Conservation (phyloP, 1,140 invertebrate genomes). For the Acromyrmex charruanus region DNA sequence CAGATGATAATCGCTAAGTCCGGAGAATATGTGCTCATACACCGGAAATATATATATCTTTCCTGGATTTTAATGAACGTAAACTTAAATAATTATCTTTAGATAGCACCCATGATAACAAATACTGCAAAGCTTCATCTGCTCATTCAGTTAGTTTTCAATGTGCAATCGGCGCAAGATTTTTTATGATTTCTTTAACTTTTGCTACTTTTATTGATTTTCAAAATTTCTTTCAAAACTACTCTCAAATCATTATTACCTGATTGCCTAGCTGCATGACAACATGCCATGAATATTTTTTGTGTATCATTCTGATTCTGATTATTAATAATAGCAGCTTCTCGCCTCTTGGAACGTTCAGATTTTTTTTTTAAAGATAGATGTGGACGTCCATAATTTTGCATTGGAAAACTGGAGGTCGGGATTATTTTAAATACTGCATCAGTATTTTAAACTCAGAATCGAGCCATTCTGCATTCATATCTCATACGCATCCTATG, state of each 20-base stretch:
- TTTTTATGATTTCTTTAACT: conserved; percentile 24
- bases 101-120: too few species aligned
- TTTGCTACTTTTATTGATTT: conserved; percentile 18
- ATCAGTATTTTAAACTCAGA: conserved; percentile 14
- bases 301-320: neutral
- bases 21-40: conserved; percentile 12
- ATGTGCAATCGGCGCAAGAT: too few species aligned
- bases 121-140: too few species aligned
- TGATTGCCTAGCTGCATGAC: neutral
- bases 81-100: conserved; percentile 30
- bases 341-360: too few species aligned
- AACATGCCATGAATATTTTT: conserved; percentile 9
- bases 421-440: neutral
- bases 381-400: too few species aligned
- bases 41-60: conserved; percentile 41
- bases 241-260: neutral
- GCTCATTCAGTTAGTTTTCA: too few species aligned
- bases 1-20: too few species aligned
- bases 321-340: too few species aligned
- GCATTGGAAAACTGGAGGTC: neutral
- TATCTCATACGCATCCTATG: neutral
- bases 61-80: conserved; percentile 25
- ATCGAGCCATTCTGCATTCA: neutral
- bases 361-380: too few species aligned
- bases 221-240: neutral